A percentile compares a stretch with the other conserved stretches of the same genome.
Conservation (phyloP, 23 tunicate species). For the Clavelina lepadiformis region DNA sequence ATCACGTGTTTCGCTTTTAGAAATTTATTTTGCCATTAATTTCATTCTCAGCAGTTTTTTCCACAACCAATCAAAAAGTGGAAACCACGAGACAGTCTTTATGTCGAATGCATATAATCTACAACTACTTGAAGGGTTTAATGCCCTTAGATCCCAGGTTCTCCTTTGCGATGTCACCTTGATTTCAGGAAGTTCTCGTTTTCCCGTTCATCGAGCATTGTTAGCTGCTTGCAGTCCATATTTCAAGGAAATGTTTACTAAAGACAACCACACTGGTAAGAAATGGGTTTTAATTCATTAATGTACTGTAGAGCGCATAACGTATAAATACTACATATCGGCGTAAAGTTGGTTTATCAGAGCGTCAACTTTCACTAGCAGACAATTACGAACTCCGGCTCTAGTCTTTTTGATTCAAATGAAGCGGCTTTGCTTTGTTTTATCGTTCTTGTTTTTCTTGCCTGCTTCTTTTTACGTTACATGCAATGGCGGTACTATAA, state of each 20-base stretch:
- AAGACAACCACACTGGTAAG: conserved; percentile 87
- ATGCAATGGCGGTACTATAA: too few species aligned
- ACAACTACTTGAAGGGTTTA: conserved; percentile 78
- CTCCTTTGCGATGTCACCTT: conserved; percentile 95
- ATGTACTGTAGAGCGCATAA: too few species aligned
- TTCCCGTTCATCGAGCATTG: conserved; percentile 91
- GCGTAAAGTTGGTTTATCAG: too few species aligned
- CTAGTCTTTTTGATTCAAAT: too few species aligned
- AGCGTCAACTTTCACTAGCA: too few species aligned
- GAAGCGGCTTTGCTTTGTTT: too few species aligned
- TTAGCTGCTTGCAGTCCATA: conserved; percentile 98
- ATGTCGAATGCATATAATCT: conserved; percentile 93
- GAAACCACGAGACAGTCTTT: conserved; percentile 65
- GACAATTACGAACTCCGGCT: too few species aligned
- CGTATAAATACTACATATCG: too few species aligned
- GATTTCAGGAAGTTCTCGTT: conserved; percentile 80
- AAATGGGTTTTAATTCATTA: too few species aligned
- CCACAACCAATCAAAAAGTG: conserved; percentile 38
- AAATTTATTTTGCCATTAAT: not conserved
- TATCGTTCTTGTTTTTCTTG: too few species aligned
- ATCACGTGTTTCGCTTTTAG: not conserved
- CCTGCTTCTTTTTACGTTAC: too few species aligned
- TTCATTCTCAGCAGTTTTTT: conserved; percentile 12
- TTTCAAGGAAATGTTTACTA: conserved; percentile 90
- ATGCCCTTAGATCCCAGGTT: conserved; percentile 58